Evolutionary conservation across 1,140 invertebrate species (phyloP).

Genomic region (Atopsyche davidsoni): DNA sequence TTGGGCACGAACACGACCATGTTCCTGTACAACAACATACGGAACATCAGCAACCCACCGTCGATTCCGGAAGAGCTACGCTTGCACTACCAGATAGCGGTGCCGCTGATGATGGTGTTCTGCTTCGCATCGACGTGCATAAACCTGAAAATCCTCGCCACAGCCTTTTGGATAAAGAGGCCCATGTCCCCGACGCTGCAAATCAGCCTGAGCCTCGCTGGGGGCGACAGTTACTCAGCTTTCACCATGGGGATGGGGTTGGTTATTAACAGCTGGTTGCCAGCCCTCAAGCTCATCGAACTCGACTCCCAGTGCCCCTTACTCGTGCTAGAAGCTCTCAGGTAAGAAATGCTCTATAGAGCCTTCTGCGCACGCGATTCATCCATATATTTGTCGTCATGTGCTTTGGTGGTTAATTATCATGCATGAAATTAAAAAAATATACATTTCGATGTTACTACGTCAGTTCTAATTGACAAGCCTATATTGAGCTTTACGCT

Average conservation of each 20-base stretch:
- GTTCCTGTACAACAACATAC: no score
- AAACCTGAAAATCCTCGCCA: slow-evolving; percentile 49
- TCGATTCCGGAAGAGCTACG: no score
- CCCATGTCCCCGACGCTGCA: slow-evolving; percentile 53
- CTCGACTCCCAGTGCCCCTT: slow-evolving; percentile 20
- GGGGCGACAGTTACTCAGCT: slow-evolving; percentile 53
- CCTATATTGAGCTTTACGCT: no score
- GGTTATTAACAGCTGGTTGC: slow-evolving; percentile 51
- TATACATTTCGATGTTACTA: no score
- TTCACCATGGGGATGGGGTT: slow-evolving; percentile 47
- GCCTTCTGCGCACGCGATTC: neutral
- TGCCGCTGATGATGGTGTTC: slow-evolving; percentile 36
- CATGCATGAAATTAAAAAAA: no score
- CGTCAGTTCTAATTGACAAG: no score
- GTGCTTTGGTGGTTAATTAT: no score
- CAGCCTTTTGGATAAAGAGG: slow-evolving; percentile 49
- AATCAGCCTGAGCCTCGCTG: slow-evolving; percentile 55
- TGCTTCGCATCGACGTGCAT: slow-evolving; percentile 47
- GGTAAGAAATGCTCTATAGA: neutral
- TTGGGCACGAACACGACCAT: no score
- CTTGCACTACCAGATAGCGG: slow-evolving; percentile 28
- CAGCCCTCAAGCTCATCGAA: slow-evolving; percentile 25
- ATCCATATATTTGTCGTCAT: no score
- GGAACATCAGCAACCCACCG: no score
- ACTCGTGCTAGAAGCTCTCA: slow-evolving; percentile 13